Percentiles rank a stretch among this genome's conserved stretches.
These are phyloP conservation scores for Palythoa grandis DNA, from an alignment of 92 coral and sea anemone species.

Conservation along the genomic window DNA sequence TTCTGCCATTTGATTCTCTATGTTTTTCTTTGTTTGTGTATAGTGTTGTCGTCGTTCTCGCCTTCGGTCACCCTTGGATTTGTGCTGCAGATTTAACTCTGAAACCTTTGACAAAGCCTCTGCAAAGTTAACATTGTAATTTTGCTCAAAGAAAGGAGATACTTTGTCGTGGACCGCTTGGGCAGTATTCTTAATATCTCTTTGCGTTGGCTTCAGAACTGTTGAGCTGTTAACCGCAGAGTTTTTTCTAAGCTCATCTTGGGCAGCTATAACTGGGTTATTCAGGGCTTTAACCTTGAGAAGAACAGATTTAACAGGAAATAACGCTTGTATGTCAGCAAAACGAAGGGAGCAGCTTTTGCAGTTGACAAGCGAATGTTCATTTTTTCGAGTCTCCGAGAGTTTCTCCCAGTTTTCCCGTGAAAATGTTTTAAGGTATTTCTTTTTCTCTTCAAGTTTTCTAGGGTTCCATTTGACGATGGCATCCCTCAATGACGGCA, in stretches of 20 bases:
- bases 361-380: conserved; percentile 58
- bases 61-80: conserved; percentile 25
- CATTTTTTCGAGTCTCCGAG: conserved; percentile 35
- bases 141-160: conserved; percentile 38
- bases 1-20: conserved; percentile 60
- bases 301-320: conserved; percentile 50
- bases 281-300: conserved; percentile 48
- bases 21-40: conserved; percentile 31
- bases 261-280: conserved; percentile 51
- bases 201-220: conserved; percentile 48
- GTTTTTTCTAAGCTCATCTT: conserved; percentile 8
- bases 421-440: conserved; percentile 58
- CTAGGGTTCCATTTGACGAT: conserved; percentile 62
- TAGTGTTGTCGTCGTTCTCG: conserved; percentile 34
- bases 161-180: conserved; percentile 38
- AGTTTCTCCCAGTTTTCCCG: conserved; percentile 51
- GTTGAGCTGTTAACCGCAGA: conserved; percentile 24
- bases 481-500: conserved; percentile 52
- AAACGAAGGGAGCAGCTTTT: conserved; percentile 57
- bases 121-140: conserved; percentile 37
- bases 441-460: conserved; percentile 45
- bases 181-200: conserved; percentile 48
- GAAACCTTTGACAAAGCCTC: conserved; percentile 47
- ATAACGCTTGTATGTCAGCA: conserved; percentile 47
- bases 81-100: conserved; percentile 41